Base-by-base conservation (phyloP, 2,888 invertebrate species). In the Acrobasis consociella region DNA sequence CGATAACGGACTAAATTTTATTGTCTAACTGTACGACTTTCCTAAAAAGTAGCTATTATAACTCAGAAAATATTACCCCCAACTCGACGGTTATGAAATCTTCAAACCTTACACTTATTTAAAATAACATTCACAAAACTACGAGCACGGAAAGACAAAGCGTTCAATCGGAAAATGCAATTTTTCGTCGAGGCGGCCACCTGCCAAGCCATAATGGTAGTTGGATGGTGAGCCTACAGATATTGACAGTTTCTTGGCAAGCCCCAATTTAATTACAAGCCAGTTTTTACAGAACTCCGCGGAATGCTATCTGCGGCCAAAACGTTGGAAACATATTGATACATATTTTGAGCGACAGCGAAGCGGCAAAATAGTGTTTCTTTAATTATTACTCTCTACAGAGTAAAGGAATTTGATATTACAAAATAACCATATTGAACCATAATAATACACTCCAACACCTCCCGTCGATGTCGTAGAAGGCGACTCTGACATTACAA, bases 241-340 rank as follows among this genome's bases (percentile, higher is more conserved):
- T 79, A 85, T 84, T 80, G 85, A 80, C 83, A 81, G 78, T 79
- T 83, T 83, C 83, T 86, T 86, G 85, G 86, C 86, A 77, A 76
- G 74, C 71, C 58, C 62, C 74, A 72, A 81, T 85, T 84, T 85
- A 83, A 86, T 86, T 86, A 84, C 77, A 68, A 67, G 73, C 72
- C 72, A 74, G 71, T 81, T 83, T 83, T 84, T 81, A 73, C 76
- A 72, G 70, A 63, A 73, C 63, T 58, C 65, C 59, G 67, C 72
- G 70, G 74, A 69, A 70, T 73, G 72, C 69, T 67, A 71, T 69
- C 58, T 66, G 66, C 73, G 63, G 65, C 69, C 74, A 71, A 72
- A 71, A 66, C 69, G 58, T 64, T 17, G 61, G 52, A 69, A 66
- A 70, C 68, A 72, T 64, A 71, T n/a, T n/a, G 46, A n/a, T 13